Evolutionary conservation across 2,113 vertebrate genomes (phyloP).

Genomic region (Mastomys coucha): DNA sequence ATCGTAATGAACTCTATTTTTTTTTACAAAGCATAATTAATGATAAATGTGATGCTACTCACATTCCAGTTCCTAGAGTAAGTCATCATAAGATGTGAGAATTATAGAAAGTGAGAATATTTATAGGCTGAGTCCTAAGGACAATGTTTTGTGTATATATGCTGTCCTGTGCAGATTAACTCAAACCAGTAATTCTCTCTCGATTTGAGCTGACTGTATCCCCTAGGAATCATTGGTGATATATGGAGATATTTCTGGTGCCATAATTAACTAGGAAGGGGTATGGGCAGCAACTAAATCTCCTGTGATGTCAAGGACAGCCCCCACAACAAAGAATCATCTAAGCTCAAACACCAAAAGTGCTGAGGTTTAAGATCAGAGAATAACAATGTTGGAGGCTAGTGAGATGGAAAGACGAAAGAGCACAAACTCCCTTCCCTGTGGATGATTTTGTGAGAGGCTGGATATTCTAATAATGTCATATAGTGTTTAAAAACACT

Average conservation of each 20-base stretch:
- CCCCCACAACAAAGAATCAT: neutral
- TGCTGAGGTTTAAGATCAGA: neutral
- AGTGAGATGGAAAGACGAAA: neutral
- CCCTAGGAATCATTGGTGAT: neutral
- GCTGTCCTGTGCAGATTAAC: neutral
- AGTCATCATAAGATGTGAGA: neutral
- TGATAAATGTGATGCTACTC: conserved; percentile 23
- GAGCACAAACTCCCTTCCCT: neutral
- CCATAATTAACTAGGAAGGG: neutral
- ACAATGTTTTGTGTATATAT: neutral
- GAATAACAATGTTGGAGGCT: neutral
- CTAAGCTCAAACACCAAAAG: neutral
- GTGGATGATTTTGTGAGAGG: neutral
- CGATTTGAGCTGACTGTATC: neutral
- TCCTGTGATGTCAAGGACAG: neutral
- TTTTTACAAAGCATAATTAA: conserved; percentile 26
- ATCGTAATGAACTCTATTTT: conserved; percentile 33
- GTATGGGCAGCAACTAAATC: neutral
- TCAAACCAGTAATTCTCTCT: neutral
- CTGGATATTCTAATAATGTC: neutral
- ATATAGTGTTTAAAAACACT: neutral
- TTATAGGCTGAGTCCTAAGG: neutral
- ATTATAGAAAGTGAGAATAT: conserved; percentile 3
- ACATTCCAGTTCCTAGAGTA: neutral
- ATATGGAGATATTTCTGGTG: neutral